Evolutionary conservation across 2,113 vertebrate species (phyloP).

Genomic region (Calidris pugnax): DNA sequence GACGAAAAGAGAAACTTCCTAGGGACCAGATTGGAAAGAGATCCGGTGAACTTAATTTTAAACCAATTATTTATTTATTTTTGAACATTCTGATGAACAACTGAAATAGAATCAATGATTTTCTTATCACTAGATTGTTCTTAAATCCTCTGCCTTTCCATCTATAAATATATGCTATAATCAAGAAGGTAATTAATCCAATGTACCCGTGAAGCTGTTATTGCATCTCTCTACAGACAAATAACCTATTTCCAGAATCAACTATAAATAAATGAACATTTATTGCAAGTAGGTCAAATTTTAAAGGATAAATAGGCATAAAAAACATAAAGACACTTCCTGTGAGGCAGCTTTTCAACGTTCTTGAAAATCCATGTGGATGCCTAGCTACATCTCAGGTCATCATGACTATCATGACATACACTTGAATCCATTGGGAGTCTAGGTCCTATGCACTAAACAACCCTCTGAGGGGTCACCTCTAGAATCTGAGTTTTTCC

Average conservation of each 20-base stretch:
- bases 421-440: not conserved
- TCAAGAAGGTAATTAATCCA: conserved; percentile 35
- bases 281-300: not conserved
- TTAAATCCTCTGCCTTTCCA: not conserved
- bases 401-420: too few relatives aligned
- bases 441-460: not conserved
- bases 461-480: not conserved
- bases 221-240: conserved; percentile 6
- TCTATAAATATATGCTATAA: conserved; percentile 29
- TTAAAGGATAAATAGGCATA: not conserved
- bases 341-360: not conserved
- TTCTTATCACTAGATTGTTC: not conserved
- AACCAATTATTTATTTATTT: not conserved
- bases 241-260: conserved; percentile 13
- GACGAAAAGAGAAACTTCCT: not conserved
- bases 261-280: not conserved
- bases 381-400: not conserved
- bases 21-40: not conserved
- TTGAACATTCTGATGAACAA: not conserved
- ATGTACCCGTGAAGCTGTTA: not conserved
- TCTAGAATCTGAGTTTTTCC: not conserved
- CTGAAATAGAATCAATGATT: not conserved
- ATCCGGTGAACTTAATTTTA: not conserved
- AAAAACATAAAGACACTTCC: not conserved
- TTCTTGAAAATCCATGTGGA: not conserved